Conservation (phyloP, 2,888 invertebrate genomes). For the Patella ulyssiponensis region DNA sequence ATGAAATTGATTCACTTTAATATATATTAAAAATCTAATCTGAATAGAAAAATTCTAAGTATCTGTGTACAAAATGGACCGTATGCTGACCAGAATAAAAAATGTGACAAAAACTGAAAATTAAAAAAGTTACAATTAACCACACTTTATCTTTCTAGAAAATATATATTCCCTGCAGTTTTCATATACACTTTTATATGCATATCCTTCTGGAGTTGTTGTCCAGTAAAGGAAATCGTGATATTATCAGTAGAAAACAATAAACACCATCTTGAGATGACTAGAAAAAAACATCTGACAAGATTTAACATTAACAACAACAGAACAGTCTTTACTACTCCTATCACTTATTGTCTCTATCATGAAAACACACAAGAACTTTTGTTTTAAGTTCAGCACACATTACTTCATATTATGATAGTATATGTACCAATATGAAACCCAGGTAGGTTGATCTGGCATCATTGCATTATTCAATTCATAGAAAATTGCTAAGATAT, state of each 20-base stretch:
- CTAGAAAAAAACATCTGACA: too few species aligned
- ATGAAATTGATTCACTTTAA: too few species aligned
- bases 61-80: constrained; percentile 22
- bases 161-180: constrained; percentile 36
- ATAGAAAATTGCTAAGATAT: constrained; percentile 10
- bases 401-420: too few species aligned
- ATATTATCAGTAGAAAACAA: not conserved
- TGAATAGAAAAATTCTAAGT: not conserved
- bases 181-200: constrained; percentile 21
- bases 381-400: too few species aligned
- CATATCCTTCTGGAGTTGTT: constrained; percentile 10
- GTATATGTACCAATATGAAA: too few species aligned
- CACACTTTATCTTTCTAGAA: constrained; percentile 34
- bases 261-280: too few species aligned
- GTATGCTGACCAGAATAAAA: constrained; percentile 24
- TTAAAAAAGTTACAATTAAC: constrained; percentile 33
- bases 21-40: constrained; percentile 5
- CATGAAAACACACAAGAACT: too few species aligned
- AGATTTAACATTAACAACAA: too few species aligned
- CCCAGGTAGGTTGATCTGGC: too few species aligned
- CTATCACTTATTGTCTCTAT: too few species aligned
- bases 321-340: too few species aligned
- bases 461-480: too few species aligned
- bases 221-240: constrained; percentile 8
- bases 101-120: constrained; percentile 48